A percentile compares a stretch with the other conserved stretches of the same genome.
Conservation (phyloP, 2,113 vertebrate genomes). For the Accipiter cooperii region DNA sequence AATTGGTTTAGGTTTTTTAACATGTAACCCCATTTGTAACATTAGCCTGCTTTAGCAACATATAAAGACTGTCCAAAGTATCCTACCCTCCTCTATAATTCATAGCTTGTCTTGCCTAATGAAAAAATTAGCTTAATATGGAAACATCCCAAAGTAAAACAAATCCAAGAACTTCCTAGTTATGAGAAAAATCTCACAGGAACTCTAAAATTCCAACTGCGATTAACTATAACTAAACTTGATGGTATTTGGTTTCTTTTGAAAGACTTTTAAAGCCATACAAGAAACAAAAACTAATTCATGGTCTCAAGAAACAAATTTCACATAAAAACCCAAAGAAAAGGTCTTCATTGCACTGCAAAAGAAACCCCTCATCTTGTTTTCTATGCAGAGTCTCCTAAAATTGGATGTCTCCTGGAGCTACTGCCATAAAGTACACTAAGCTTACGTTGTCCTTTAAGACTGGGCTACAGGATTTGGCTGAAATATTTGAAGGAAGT, state of each 20-base stretch:
- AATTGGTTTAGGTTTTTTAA: neutral
- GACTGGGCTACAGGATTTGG: neutral
- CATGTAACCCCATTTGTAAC: neutral
- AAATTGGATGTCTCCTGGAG: neutral
- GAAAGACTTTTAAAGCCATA: neutral
- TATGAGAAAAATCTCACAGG: neutral
- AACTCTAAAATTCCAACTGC: neutral
- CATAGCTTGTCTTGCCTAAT: neutral
- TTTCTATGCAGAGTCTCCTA: neutral
- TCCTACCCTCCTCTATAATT: neutral
- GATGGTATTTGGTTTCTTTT: neutral
- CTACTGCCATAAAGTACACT: neutral
- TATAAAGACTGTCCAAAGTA: neutral
- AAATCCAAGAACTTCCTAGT: neutral
- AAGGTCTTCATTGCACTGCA: neutral
- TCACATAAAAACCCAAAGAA: neutral
- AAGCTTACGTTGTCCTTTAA: neutral
- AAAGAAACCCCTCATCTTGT: neutral
- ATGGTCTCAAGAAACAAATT: neutral
- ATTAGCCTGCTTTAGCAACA: neutral
- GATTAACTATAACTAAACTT: neutral
- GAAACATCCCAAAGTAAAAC: neutral
- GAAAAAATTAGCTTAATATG: neutral
- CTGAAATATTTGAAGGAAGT: neutral
- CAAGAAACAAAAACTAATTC: neutral